Conservation (phyloP, 2,888 invertebrate species). For the Synergus umbraculus region DNA sequence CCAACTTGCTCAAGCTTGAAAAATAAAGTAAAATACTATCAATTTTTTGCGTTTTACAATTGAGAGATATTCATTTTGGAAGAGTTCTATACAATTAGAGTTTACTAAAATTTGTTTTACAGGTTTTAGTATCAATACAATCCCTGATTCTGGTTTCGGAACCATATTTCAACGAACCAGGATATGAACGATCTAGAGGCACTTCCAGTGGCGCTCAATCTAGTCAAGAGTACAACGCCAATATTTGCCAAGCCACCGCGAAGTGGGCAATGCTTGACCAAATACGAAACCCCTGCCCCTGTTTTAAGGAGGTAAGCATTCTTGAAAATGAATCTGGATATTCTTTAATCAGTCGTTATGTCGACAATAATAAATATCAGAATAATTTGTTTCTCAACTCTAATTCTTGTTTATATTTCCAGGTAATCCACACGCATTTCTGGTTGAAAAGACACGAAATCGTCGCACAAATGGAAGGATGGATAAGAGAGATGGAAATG, state of each 20-base stretch:
- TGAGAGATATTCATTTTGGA: not conserved
- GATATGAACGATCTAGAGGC: conserved; percentile 93
- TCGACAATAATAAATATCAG: not conserved
- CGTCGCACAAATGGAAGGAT: conserved; percentile 90
- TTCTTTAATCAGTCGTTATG: conserved; percentile 1
- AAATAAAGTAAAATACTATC: not conserved
- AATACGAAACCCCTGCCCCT: conserved; percentile 91
- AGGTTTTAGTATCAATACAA: conserved; percentile 95
- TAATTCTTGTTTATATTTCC: conserved; percentile 50
- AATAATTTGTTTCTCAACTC: not conserved
- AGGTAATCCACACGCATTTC: conserved; percentile 95
- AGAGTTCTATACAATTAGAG: not conserved
- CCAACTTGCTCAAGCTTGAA: too few species aligned
- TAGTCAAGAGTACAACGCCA: conserved; percentile 95
- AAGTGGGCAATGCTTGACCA: conserved; percentile 98
- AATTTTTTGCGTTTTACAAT: not conserved
- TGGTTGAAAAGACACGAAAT: conserved; percentile 96
- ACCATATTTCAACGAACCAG: conserved; percentile 97
- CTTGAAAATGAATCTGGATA: not conserved
- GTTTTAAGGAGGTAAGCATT: conserved; percentile 89
- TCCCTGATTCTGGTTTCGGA: conserved; percentile 94
- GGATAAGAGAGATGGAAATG: conserved; percentile 93
- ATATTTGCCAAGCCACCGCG: conserved; percentile 95
- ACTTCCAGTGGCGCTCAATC: conserved; percentile 93
- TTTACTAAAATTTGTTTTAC: conserved; percentile 46